These are phyloP conservation scores for Oncorhynchus keta DNA, from an alignment of 2,113 vertebrate species.

Conservation along the genomic window DNA sequence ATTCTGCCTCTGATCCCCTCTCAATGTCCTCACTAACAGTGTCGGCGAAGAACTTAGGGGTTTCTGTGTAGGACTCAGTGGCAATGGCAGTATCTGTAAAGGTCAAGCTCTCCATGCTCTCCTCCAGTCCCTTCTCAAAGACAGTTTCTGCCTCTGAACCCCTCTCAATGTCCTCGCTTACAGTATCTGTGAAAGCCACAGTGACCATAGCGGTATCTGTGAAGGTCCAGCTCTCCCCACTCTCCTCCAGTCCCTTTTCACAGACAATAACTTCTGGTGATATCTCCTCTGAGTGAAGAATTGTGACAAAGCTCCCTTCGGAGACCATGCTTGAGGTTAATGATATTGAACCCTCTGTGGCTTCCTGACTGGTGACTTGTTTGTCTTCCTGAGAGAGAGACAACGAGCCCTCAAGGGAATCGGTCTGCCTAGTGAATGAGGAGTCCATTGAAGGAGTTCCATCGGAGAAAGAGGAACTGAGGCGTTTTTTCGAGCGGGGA, in stretches of 20 bases:
- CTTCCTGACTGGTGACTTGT: slow-evolving; percentile 17
- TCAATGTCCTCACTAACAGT: too few species aligned
- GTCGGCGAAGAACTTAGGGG: too few species aligned
- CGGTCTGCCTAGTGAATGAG: not conserved
- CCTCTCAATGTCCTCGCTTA: slow-evolving; percentile 8
- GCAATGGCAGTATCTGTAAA: too few species aligned
- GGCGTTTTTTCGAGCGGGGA: slow-evolving; percentile 50
- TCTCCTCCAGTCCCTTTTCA: slow-evolving; percentile 8
- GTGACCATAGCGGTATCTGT: slow-evolving; percentile 31
- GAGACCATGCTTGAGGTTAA: slow-evolving; percentile 41
- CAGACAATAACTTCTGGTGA: slow-evolving; percentile 30
- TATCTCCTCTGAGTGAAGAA: slow-evolving; percentile 17
- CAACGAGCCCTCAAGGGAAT: slow-evolving; percentile 8
- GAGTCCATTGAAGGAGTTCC: slow-evolving; percentile 5
- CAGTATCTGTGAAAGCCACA: not conserved
- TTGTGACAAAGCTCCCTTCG: slow-evolving; percentile 38
- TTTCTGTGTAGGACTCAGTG: too few species aligned
- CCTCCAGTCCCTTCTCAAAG: too few species aligned
- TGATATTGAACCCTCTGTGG: slow-evolving; percentile 16
- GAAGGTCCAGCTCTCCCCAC: slow-evolving; percentile 8
- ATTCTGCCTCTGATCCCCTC: slow-evolving; percentile 22
- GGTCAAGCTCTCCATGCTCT: too few species aligned
- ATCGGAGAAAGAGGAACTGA: slow-evolving; percentile 38
- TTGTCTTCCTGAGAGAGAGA: slow-evolving; percentile 10
- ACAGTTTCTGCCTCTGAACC: not conserved